These are phyloP conservation scores for Troides oblongomaculatus DNA, from an alignment of 2,888 invertebrate genomes.

Conservation along the genomic window DNA sequence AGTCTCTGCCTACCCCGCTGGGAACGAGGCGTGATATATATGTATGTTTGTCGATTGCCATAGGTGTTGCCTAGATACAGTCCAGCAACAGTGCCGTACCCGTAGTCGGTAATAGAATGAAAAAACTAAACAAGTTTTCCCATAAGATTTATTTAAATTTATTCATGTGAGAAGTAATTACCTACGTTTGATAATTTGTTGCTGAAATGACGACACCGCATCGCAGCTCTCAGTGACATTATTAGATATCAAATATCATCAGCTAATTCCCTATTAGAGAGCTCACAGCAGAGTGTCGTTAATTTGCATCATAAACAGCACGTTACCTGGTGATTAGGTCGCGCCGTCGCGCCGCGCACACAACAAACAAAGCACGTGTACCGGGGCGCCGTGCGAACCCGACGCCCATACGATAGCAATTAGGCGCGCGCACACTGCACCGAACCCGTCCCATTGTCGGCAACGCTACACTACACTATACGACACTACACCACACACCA, in stretches of 20 bases:
- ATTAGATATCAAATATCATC: constrained; percentile 7
- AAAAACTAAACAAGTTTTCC: too few relatives aligned
- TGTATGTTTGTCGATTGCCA: too few relatives aligned
- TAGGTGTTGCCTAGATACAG: too few relatives aligned
- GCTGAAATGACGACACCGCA: too few relatives aligned
- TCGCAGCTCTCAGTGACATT: too few relatives aligned
- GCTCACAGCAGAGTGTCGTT: not conserved
- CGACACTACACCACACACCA: constrained; percentile 46
- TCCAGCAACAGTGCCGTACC: too few relatives aligned
- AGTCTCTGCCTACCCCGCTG: too few relatives aligned
- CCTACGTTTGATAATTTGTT: too few relatives aligned
- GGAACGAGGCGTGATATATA: too few relatives aligned
- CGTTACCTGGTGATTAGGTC: constrained; percentile 57
- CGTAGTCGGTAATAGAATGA: too few relatives aligned
- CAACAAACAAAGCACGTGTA: constrained; percentile 30
- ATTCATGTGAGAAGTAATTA: too few relatives aligned
- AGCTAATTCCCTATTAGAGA: constrained; percentile 1
- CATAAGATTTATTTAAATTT: too few relatives aligned
- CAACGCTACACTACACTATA: constrained; percentile 30
- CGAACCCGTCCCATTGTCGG: constrained; percentile 47
- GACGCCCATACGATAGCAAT: constrained; percentile 59
- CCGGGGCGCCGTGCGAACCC: constrained; percentile 40
- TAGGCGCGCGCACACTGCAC: constrained; percentile 45
- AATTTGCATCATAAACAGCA: constrained; percentile 36
- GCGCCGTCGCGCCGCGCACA: constrained; percentile 43